phyloP scores from a whole-genome alignment of 2,888 invertebrate genomes.

The Drosophila prolongata region DNA sequence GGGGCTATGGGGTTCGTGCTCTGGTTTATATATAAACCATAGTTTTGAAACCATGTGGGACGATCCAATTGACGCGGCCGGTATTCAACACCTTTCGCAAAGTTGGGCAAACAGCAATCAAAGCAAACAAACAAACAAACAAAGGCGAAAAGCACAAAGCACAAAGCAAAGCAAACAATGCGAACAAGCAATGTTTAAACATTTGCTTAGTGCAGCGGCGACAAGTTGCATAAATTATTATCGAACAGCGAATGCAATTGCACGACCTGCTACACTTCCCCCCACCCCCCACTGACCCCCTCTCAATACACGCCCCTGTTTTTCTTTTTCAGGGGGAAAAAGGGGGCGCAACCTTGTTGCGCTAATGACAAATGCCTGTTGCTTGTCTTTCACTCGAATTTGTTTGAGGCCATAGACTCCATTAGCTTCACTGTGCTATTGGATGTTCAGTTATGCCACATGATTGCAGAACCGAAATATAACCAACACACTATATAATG shows the following conservation, averaged over 20 bases:
- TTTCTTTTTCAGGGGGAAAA: background rate
- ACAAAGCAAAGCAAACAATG: constrained; percentile 24
- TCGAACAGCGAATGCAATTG: constrained; percentile 59
- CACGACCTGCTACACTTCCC: constrained; percentile 53
- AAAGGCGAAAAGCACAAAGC: constrained; percentile 22
- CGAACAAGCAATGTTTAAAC: constrained; percentile 49
- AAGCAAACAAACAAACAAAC: constrained; percentile 30
- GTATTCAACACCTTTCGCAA: constrained; percentile 41
- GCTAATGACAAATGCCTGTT: constrained; percentile 74
- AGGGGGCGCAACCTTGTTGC: constrained; percentile 42
- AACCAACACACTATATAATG: background rate
- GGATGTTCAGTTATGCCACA: too few species aligned
- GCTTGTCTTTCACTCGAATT: constrained; percentile 31
- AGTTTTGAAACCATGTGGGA: constrained; percentile 33
- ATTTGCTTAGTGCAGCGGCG: constrained; percentile 57
- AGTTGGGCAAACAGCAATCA: constrained; percentile 39
- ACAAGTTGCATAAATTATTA: constrained; percentile 71
- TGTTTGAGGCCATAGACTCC: constrained; percentile 17
- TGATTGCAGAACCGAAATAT: background rate
- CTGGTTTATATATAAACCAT: constrained; percentile 24
- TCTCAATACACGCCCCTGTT: background rate
- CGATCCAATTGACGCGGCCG: constrained; percentile 51
- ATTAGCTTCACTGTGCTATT: constrained; percentile 7
- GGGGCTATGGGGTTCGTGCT: constrained; percentile 31
- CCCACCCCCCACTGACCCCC: background rate